A percentile compares a stretch with the other conserved stretches of the same genome.
Evolutionary conservation across 1,140 invertebrate species (phyloP).

Genomic region (Atopsyche davidsoni): DNA sequence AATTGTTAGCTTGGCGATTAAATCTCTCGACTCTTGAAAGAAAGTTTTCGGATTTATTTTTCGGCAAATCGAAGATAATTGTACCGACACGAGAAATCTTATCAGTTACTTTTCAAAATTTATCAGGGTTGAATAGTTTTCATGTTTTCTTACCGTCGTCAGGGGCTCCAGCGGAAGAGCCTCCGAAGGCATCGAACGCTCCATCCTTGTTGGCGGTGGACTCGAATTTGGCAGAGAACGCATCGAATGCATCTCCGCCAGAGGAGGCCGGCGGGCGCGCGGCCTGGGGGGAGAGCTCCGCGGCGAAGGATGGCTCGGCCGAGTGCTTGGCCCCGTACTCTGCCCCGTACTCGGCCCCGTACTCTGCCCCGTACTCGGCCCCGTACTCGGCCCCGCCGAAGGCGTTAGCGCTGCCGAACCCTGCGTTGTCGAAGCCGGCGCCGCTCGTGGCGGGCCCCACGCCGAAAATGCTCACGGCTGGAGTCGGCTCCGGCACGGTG

Average conservation of each 20-base stretch:
- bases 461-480: too few relatives aligned
- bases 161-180: slow-evolving; percentile 10
- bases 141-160: slow-evolving; percentile 38
- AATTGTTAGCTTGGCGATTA: too few relatives aligned
- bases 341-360: slow-evolving; percentile 2
- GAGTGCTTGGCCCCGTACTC: slow-evolving; percentile 7
- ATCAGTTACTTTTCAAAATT: too few relatives aligned
- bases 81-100: too few relatives aligned
- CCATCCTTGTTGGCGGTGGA: slow-evolving; percentile 44
- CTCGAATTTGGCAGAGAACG: slow-evolving; percentile 82
- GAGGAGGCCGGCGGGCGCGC: not conserved
- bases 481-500: slow-evolving; percentile 1
- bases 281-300: slow-evolving; percentile 1
- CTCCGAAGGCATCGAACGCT: slow-evolving; percentile 47
- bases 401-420: not conserved
- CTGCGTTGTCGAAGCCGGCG: not conserved
- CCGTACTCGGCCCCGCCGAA: not conserved
- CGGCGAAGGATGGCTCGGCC: not conserved
- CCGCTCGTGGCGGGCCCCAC: not conserved
- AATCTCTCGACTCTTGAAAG: too few relatives aligned
- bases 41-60: too few relatives aligned
- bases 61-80: too few relatives aligned
- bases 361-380: not conserved
- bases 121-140: not conserved
- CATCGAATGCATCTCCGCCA: slow-evolving; percentile 63